Evolutionary conservation across 2,888 invertebrate species (phyloP).

Genomic region (Epinotia demarniana): DNA sequence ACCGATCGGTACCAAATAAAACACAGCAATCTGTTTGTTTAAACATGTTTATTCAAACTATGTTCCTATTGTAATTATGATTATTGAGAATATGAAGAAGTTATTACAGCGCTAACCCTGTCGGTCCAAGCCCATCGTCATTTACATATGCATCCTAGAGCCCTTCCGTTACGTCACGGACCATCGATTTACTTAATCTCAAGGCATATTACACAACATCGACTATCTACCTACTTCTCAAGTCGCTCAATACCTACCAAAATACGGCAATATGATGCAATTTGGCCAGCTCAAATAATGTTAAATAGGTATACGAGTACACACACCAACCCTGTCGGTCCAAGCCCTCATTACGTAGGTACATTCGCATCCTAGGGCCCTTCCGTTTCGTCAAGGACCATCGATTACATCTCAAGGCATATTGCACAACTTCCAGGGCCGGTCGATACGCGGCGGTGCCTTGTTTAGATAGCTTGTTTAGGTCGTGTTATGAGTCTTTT

Average conservation of each 20-base stretch:
- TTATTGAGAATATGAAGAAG: not conserved
- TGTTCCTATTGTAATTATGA: not conserved
- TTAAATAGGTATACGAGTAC: too few relatives aligned
- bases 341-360: conserved; percentile 67
- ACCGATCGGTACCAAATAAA: conserved; percentile 46
- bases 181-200: conserved; percentile 78
- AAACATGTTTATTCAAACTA: not conserved
- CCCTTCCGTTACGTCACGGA: conserved; percentile 66
- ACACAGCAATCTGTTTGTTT: not conserved
- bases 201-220: conserved; percentile 78
- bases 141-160: conserved; percentile 66
- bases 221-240: not conserved
- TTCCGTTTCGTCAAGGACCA: conserved; percentile 71
- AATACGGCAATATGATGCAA: too few relatives aligned
- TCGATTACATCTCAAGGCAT: conserved; percentile 76
- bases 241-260: not conserved
- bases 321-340: too few relatives aligned
- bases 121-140: conserved; percentile 62
- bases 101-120: conserved; percentile 44
- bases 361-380: conserved; percentile 42
- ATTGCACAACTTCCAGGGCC: conserved; percentile 68
- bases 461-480: conserved; percentile 6
- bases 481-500: too few relatives aligned
- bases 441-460: conserved; percentile 35
- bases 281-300: too few relatives aligned